Conservation (phyloP, 2,888 invertebrate species). For the Mimachlamys varia region DNA sequence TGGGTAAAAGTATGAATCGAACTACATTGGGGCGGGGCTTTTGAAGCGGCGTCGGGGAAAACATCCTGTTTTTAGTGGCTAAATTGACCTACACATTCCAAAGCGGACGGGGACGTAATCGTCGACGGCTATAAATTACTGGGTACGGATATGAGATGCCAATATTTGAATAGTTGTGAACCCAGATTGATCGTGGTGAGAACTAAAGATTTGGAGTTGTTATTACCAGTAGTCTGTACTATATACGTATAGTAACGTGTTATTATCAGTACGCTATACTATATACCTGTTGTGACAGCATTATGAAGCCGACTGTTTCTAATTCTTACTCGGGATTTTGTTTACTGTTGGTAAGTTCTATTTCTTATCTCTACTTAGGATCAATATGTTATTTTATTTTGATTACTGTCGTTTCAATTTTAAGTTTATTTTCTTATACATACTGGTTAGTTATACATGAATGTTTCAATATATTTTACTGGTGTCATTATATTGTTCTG, state of each 20-base stretch:
- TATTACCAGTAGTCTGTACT: not conserved
- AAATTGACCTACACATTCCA: constrained; percentile 40
- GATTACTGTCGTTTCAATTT: not conserved
- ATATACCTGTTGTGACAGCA: not conserved
- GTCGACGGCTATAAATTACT: constrained; percentile 41
- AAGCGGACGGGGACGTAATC: constrained; percentile 39
- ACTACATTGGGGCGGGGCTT: constrained; percentile 25
- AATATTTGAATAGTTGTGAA: constrained; percentile 38
- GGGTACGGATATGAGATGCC: constrained; percentile 37
- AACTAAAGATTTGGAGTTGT: too few relatives aligned
- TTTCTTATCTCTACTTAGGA: not conserved
- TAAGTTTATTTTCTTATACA: not conserved
- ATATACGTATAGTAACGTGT: too few relatives aligned
- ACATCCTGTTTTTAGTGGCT: constrained; percentile 20
- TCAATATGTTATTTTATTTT: not conserved
- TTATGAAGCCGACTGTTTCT: not conserved
- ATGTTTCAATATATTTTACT: too few relatives aligned
- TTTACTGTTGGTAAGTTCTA: not conserved
- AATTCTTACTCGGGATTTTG: not conserved
- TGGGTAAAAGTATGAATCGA: constrained; percentile 41
- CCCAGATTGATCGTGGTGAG: not conserved
- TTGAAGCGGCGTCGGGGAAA: not conserved
- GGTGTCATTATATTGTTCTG: too few relatives aligned
- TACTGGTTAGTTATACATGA: too few relatives aligned
- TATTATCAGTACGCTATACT: not conserved